Conservation (phyloP, 2,888 invertebrate genomes). For the Aplocera efformata region DNA sequence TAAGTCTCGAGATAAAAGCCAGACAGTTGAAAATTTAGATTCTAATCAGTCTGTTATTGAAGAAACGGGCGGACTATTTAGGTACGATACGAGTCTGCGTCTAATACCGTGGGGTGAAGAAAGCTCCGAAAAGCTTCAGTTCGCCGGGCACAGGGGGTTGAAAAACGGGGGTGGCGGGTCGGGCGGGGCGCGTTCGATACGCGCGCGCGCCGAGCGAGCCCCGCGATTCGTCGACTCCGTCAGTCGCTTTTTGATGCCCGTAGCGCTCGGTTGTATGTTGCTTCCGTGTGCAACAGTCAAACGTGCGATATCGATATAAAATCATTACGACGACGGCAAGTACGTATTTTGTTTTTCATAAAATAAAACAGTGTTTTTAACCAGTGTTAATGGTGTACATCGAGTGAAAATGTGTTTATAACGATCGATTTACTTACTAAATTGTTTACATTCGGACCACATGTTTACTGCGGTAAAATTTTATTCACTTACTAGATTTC, state of each 20-base stretch:
- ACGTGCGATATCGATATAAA: constrained; percentile 64
- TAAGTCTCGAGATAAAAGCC: too few relatives aligned
- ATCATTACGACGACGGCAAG: constrained; percentile 50
- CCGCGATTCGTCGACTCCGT: constrained; percentile 35
- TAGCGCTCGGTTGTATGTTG: constrained; percentile 46
- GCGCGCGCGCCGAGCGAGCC: constrained; percentile 67
- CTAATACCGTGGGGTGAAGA: constrained; percentile 32
- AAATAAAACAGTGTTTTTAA: constrained; percentile 20
- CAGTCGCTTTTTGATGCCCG: constrained; percentile 71
- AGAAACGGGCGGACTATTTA: constrained; percentile 13
- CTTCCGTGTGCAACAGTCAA: constrained; percentile 55
- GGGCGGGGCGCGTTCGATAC: constrained; percentile 70
- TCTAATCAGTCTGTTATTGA: constrained; percentile 21
- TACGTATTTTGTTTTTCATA: constrained; percentile 49
- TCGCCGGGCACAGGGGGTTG: constrained; percentile 47
- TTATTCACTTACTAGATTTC: constrained; percentile 19
- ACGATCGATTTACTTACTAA: constrained; percentile 30
- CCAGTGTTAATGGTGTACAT: constrained; percentile 14
- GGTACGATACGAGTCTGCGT: constrained; percentile 25
- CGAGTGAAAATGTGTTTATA: constrained; percentile 27
- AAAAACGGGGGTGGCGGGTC: constrained; percentile 57
- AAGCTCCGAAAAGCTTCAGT: constrained; percentile 43
- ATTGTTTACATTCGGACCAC: constrained; percentile 69
- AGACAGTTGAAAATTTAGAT: constrained; percentile 16
- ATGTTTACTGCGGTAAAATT: constrained; percentile 51